Percentiles rank a stretch among this genome's conserved stretches.
These are phyloP conservation scores for Drosophila seguyi DNA, from an alignment of 1,140 invertebrate species.

Conservation along the genomic window DNA sequence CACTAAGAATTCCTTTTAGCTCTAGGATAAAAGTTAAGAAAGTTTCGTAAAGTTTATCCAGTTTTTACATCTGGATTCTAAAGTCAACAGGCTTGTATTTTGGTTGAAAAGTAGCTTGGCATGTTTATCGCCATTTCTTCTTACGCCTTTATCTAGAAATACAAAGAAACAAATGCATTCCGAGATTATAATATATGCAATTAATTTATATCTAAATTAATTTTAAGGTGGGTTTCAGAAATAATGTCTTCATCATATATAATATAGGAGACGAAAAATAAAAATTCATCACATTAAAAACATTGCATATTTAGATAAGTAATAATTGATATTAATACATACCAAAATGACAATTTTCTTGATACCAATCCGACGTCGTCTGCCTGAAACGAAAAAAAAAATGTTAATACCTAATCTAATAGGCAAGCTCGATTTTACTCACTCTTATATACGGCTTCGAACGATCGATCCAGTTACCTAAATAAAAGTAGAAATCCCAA, in stretches of 20 bases:
- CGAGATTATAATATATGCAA: not conserved
- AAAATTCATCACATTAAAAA: slow-evolving; percentile 8
- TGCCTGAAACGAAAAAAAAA: not conserved
- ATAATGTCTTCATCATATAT: slow-evolving; percentile 6
- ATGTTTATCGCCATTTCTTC: not conserved
- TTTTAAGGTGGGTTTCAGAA: not conserved
- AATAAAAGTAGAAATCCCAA: not conserved
- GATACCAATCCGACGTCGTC: too few species aligned
- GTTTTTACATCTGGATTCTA: too few species aligned
- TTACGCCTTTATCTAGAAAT: not conserved
- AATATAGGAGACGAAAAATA: slow-evolving; percentile 14
- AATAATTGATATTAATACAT: not conserved
- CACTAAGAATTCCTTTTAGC: too few species aligned
- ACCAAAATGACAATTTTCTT: not conserved
- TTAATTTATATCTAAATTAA: not conserved
- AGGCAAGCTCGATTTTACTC: not conserved
- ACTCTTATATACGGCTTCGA: not conserved
- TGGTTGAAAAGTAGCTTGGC: not conserved
- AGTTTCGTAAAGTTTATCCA: too few species aligned
- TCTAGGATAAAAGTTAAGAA: too few species aligned
- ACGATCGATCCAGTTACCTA: not conserved
- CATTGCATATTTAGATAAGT: not conserved
- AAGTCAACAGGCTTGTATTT: too few species aligned
- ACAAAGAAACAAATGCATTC: not conserved
- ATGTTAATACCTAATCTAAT: not conserved